Conservation (phyloP, 2,888 invertebrate genomes). For the Eustalomyia histrio region DNA sequence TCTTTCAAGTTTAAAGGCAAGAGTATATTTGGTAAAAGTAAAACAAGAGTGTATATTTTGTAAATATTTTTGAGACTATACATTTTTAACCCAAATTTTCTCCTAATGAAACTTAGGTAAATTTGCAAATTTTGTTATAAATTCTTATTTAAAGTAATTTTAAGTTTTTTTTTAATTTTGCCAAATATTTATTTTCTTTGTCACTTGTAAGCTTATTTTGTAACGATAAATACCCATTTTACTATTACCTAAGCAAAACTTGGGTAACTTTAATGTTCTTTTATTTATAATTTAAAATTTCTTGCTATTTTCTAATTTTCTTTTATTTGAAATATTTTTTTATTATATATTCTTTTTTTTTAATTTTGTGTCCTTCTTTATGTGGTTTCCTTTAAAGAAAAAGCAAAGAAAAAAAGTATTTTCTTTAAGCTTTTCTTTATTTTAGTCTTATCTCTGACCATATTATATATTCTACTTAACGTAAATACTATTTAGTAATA, state of each 20-base stretch:
- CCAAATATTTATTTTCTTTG: too few species aligned
- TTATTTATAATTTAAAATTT: not conserved
- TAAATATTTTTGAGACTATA: too few species aligned
- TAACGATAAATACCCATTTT: too few species aligned
- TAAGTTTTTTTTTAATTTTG: too few species aligned
- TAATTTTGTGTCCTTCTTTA: not conserved
- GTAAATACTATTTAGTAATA: slow-evolving; percentile 62
- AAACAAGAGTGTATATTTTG: too few species aligned
- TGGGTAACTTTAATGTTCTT: not conserved
- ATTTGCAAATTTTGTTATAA: too few species aligned
- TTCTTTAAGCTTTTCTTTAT: slow-evolving; percentile 50
- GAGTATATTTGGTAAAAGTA: too few species aligned
- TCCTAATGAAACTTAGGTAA: too few species aligned
- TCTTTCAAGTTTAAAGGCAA: too few species aligned
- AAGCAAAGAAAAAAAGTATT: slow-evolving; percentile 6
- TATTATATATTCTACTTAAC: slow-evolving; percentile 60
- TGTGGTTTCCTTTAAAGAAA: not conserved
- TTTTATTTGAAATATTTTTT: not conserved
- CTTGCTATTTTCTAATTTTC: not conserved
- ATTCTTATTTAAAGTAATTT: too few species aligned
- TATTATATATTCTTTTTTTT: not conserved
- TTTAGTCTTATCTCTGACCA: slow-evolving; percentile 52
- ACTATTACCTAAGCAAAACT: not conserved
- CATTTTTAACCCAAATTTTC: too few species aligned
- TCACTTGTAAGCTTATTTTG: too few species aligned